Conservation (phyloP, 2,113 vertebrate species). For the Phrynosoma platyrhinos region DNA sequence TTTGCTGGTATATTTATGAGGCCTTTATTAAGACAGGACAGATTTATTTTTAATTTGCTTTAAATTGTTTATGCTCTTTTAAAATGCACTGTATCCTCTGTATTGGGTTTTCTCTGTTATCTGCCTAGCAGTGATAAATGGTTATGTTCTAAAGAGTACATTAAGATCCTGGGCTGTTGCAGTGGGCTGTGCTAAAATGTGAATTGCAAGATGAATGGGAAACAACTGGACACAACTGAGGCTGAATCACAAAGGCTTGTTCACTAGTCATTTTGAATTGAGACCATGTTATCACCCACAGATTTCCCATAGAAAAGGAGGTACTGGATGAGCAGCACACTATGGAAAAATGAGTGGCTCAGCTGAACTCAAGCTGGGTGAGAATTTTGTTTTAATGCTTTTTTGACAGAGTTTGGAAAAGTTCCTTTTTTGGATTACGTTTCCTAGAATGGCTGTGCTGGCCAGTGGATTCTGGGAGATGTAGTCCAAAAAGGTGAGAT, state of each 20-base stretch:
- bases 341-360: not conserved
- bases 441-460: no score
- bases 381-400: not conserved
- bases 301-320: not conserved
- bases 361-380: not conserved
- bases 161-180: slow-evolving; percentile 64
- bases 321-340: not conserved
- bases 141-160: slow-evolving; percentile 50
- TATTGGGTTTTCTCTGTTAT: slow-evolving; percentile 38
- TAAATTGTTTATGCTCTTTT: slow-evolving; percentile 64
- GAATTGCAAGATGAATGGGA: slow-evolving; percentile 60
- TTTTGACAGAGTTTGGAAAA: no score
- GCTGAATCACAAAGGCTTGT: slow-evolving; percentile 27
- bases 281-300: not conserved
- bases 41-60: slow-evolving; percentile 69
- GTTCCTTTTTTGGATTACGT: no score
- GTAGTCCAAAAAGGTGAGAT: no score
- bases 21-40: slow-evolving; percentile 64
- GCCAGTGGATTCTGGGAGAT: no score
- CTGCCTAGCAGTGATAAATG: slow-evolving; percentile 60
- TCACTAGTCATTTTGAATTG: slow-evolving; percentile 19
- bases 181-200: slow-evolving; percentile 62
- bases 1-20: slow-evolving; percentile 62
- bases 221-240: not conserved
- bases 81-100: slow-evolving; percentile 53